Percentiles rank a stretch among this genome's conserved stretches.
phyloP scores from a whole-genome alignment of 2,888 invertebrate genomes.

The Idaea dimidiata region DNA sequence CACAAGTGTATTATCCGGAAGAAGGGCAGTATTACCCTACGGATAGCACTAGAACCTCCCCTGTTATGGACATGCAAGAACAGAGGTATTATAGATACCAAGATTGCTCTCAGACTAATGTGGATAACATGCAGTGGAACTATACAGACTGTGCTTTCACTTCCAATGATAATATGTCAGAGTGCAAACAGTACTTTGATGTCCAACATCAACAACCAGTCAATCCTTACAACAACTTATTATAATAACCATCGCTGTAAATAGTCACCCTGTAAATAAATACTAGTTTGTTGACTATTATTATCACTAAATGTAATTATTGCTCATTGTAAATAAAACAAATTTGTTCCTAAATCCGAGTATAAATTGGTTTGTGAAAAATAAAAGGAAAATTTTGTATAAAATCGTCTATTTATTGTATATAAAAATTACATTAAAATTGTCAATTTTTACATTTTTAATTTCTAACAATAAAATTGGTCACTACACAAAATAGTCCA shows the following conservation, averaged over 20 bases:
- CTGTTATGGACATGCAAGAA: constrained; percentile 57
- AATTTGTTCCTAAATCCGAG: constrained; percentile 53
- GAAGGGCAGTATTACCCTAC: constrained; percentile 66
- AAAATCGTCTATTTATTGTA: constrained; percentile 81
- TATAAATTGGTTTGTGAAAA: constrained; percentile 44
- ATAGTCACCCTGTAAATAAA: constrained; percentile 46
- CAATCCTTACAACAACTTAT: constrained; percentile 60
- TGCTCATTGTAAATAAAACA: constrained; percentile 29
- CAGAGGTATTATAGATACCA: constrained; percentile 66
- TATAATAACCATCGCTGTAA: constrained; percentile 53
- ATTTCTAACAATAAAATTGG: constrained; percentile 77
- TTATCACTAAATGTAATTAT: constrained; percentile 30
- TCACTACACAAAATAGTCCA: constrained; percentile 80
- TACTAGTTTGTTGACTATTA: constrained; percentile 36
- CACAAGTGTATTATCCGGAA: constrained; percentile 67
- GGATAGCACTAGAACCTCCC: constrained; percentile 61
- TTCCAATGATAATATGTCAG: constrained; percentile 48
- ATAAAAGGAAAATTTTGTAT: constrained; percentile 67
- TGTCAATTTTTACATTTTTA: constrained; percentile 75
- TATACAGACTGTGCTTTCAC: constrained; percentile 65
- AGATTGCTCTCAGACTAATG: constrained; percentile 56
- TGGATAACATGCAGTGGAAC: constrained; percentile 66
- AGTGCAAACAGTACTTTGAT: constrained; percentile 66
- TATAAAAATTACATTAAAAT: constrained; percentile 81
- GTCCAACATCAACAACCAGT: constrained; percentile 53